Evolutionary conservation across 1,140 invertebrate species (phyloP).

Genomic region (Ruditapes philippinarum): DNA sequence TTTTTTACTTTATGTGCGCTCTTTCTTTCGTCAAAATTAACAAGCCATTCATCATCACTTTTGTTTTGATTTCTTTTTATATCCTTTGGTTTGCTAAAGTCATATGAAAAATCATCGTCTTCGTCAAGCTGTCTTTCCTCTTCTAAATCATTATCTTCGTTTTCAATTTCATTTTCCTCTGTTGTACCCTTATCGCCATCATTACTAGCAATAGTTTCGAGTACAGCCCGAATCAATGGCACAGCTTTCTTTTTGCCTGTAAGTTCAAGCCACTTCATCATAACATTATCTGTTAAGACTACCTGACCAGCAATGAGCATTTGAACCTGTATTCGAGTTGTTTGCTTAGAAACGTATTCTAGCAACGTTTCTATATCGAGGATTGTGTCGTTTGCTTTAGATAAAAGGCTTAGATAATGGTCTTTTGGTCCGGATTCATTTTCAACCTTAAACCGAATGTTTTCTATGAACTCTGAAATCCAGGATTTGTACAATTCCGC

Average conservation of each 20-base stretch:
- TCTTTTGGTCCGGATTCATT: too few relatives aligned
- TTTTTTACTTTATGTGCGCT: not conserved
- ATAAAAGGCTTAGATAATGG: not conserved
- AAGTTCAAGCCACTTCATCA: not conserved
- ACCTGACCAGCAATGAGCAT: not conserved
- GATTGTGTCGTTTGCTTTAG: not conserved
- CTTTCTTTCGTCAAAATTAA: conserved; percentile 5
- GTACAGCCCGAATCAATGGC: not conserved
- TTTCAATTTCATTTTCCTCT: conserved; percentile 26
- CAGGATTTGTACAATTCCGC: conserved; percentile 12
- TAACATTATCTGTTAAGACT: not conserved
- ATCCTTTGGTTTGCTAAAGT: not conserved
- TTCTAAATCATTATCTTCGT: conserved; percentile 43
- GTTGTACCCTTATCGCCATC: not conserved
- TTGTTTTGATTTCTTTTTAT: conserved; percentile 69
- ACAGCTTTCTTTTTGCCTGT: not conserved
- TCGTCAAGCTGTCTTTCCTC: conserved; percentile 67
- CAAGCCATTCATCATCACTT: not conserved
- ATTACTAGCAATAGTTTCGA: not conserved
- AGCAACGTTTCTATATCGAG: not conserved
- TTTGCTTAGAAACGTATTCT: not conserved
- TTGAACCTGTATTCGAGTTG: not conserved
- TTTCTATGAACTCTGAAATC: not conserved
- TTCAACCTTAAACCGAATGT: not conserved
- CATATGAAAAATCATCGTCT: conserved; percentile 58